Evolutionary conservation across 1,140 invertebrate genomes (phyloP).

Genomic region (Caenorhabditis remanei): DNA sequence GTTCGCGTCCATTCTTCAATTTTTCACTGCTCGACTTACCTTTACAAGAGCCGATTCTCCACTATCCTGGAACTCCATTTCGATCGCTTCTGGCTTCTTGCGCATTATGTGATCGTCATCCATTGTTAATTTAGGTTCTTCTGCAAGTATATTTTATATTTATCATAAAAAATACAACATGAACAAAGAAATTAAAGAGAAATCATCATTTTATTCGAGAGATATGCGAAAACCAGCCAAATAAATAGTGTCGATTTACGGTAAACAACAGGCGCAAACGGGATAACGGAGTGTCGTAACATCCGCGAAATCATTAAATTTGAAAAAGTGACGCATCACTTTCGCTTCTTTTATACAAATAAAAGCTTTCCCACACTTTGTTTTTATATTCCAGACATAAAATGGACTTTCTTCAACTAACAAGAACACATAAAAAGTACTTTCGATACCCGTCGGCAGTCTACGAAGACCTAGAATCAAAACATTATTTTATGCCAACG

Average conservation of each 20-base stretch:
- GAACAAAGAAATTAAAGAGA: not conserved
- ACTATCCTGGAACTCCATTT: conserved; percentile 42
- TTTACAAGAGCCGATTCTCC: conserved; percentile 39
- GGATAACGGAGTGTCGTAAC: conserved; percentile 7
- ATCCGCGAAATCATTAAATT: conserved; percentile 17
- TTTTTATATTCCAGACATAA: not conserved
- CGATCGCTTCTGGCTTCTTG: conserved; percentile 23
- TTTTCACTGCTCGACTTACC: not conserved
- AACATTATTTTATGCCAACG: conserved; percentile 31
- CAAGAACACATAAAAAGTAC: not conserved
- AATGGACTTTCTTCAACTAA: conserved; percentile 3
- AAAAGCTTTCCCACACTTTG: not conserved
- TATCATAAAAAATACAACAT: not conserved
- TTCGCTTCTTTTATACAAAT: not conserved
- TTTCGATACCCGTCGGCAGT: not conserved
- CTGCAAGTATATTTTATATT: not conserved
- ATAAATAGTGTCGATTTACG: conserved; percentile 10
- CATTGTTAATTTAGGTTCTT: not conserved
- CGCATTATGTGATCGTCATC: conserved; percentile 30
- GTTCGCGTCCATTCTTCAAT: too few relatives aligned
- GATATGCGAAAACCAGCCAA: not conserved
- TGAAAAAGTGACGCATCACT: not conserved
- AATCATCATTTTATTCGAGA: not conserved
- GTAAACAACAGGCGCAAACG: not conserved
- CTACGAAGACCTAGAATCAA: conserved; percentile 18